phyloP scores from a whole-genome alignment of 2,888 invertebrate genomes.

The Chrysina gloriosa region DNA sequence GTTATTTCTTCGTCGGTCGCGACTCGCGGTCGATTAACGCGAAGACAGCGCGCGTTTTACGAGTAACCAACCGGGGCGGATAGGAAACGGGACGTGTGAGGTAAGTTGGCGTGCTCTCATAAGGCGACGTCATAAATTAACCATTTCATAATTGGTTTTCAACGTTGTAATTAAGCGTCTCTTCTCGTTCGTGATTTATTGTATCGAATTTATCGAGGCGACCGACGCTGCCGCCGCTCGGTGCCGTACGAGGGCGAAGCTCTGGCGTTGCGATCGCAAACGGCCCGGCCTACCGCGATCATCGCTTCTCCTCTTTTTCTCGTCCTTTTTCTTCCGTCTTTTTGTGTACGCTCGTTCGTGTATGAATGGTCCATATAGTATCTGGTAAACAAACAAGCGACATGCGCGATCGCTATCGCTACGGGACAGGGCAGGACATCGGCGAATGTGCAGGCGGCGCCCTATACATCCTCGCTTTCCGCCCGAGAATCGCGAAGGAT shows the following conservation, averaged over 20 bases:
- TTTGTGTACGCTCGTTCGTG: neutral
- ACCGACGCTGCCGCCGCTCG: constrained; percentile 56
- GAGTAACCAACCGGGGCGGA: neutral
- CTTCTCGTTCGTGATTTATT: constrained; percentile 57
- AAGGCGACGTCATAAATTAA: constrained; percentile 58
- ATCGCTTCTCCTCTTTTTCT: neutral
- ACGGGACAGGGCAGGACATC: constrained; percentile 40
- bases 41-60: neutral
- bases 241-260: neutral
- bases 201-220: constrained; percentile 59
- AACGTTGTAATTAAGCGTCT: constrained; percentile 63
- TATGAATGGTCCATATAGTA: constrained; percentile 33
- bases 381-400: constrained; percentile 59
- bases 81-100: constrained; percentile 2
- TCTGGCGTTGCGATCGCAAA: constrained; percentile 56
- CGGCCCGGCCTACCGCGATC: constrained; percentile 45
- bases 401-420: constrained; percentile 57
- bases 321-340: neutral
- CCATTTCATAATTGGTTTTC: constrained; percentile 64
- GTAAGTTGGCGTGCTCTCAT: constrained; percentile 20
- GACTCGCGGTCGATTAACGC: constrained; percentile 1
- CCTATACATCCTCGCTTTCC: constrained; percentile 38
- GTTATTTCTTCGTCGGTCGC: constrained; percentile 10
- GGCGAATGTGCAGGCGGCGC: constrained; percentile 50
- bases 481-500: neutral